Conservation (phyloP, 37 sponge, comb jelly and placozoan genomes). For the Hexactinellida sp. region DNA sequence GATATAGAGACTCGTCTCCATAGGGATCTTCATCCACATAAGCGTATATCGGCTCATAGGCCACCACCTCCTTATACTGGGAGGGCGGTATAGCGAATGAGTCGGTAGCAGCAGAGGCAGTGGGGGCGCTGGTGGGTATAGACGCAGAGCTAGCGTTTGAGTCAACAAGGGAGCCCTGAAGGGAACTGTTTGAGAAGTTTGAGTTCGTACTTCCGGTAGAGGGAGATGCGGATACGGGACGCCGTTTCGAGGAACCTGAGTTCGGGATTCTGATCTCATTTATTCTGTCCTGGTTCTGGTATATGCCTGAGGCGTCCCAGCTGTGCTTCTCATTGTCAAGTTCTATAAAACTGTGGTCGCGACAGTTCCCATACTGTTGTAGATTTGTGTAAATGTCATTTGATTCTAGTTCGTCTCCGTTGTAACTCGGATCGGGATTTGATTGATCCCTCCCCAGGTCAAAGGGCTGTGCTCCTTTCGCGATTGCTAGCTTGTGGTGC, state of each 20-base stretch:
- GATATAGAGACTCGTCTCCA: neutral
- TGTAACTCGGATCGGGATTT: neutral
- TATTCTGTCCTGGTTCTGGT: neutral
- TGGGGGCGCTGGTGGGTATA: neutral
- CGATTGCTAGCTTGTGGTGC: neutral
- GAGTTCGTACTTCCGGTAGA: neutral
- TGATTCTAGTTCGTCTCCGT: neutral
- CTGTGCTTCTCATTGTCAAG: neutral
- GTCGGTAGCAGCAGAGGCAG: neutral
- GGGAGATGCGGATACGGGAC: neutral
- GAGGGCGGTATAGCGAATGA: neutral
- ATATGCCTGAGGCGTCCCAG: neutral
- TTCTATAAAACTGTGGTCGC: neutral
- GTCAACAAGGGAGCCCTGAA: neutral
- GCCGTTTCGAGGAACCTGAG: neutral
- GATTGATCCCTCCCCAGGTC: neutral
- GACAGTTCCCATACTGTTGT: neutral
- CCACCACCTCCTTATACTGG: neutral
- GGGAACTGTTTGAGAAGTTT: neutral
- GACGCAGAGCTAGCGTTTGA: neutral
- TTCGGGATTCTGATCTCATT: neutral
- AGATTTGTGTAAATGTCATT: constrained; percentile 5
- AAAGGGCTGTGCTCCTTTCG: neutral
- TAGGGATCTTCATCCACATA: constrained; percentile 13
- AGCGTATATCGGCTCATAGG: neutral